Evolutionary conservation across 2,888 invertebrate genomes (phyloP), one percentile per base, ranked within the genome.

Genomic region (Abrostola tripartita): DNA sequence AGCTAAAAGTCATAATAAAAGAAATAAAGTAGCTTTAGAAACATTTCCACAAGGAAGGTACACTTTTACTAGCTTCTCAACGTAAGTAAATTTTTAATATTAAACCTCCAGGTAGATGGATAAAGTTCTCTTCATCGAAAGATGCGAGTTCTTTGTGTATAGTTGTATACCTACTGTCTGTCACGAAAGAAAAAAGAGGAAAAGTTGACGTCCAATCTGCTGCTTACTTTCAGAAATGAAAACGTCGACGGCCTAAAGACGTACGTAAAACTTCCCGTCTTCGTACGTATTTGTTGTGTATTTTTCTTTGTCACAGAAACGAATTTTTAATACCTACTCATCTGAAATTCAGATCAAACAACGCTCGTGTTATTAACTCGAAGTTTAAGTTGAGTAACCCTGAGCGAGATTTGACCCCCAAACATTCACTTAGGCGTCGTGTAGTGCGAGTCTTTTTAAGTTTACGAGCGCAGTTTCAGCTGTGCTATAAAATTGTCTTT

Each of bases 141-240:
- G 81, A 88, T 85, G 79, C 76, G 81, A 86, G 85, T 82, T 88
- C 84, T 90, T 90, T 91, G 85, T 88, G 82, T 83, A 47, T 47
- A 47, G 44, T 47, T 47, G 44, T 47, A 71, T 74, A 83, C 76
- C 78, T 85, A 83, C 81, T 82, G 83, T 86, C 86, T 88, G 85
- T 85, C 86, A 83, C 81, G 80, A 79, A 72, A 81, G 68, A 71
- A 84, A 88, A 90, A 90, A 88, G 82, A 81, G 78, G 83, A 86
- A 90, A 92, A 90, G 86, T 89, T 90, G 89, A 86, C 87, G 90
- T 91, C 82, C 89, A 88, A 90, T 91, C 88, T 86, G 82, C 83
- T 88, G 88, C 86, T 85, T 90, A 90, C 90, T 91, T 90, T 88
- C 76, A 87, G 84, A 91, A 88, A 91, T 91, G 90, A 91, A 85